phyloP scores from a whole-genome alignment of 2,888 invertebrate species.

The Hoplodrina ambigua region DNA sequence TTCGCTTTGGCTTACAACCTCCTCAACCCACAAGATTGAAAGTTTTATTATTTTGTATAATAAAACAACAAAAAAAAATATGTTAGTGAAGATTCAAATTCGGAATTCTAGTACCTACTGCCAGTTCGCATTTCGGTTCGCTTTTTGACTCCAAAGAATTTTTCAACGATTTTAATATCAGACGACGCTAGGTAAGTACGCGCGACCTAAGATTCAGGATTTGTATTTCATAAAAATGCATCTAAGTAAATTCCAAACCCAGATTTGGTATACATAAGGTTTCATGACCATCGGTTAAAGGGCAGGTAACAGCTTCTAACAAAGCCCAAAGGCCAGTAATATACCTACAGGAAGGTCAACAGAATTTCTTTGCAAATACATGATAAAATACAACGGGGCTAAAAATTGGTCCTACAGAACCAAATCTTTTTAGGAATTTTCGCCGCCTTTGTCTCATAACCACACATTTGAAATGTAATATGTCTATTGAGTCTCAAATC shows the following conservation, averaged over 20 bases:
- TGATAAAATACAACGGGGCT: not conserved
- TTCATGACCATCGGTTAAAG: conserved; percentile 44
- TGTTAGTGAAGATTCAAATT: too few species aligned
- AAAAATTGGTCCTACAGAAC: conserved; percentile 13
- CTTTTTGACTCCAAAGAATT: not conserved
- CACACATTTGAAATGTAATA: conserved; percentile 26
- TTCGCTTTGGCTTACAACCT: too few species aligned
- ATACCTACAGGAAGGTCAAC: conserved; percentile 38
- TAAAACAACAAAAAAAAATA: too few species aligned
- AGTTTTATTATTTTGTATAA: too few species aligned
- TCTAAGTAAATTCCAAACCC: conserved; percentile 6
- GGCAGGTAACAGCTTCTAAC: conserved; percentile 23
- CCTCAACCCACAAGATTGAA: too few species aligned
- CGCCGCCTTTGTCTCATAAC: conserved; percentile 1
- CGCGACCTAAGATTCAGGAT: not conserved
- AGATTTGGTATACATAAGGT: conserved; percentile 12
- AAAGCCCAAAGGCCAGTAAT: conserved; percentile 25
- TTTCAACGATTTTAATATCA: not conserved
- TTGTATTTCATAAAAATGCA: not conserved
- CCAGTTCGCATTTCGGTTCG: too few species aligned
- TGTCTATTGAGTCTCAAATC: conserved; percentile 14
- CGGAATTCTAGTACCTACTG: not conserved
- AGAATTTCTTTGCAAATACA: conserved; percentile 5
- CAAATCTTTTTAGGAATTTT: not conserved
- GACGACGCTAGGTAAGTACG: too few species aligned